Evolutionary conservation across 1,140 invertebrate species (phyloP), one percentile per base, ranked within the genome.

Genomic region (Luehdorfia chinensis): DNA sequence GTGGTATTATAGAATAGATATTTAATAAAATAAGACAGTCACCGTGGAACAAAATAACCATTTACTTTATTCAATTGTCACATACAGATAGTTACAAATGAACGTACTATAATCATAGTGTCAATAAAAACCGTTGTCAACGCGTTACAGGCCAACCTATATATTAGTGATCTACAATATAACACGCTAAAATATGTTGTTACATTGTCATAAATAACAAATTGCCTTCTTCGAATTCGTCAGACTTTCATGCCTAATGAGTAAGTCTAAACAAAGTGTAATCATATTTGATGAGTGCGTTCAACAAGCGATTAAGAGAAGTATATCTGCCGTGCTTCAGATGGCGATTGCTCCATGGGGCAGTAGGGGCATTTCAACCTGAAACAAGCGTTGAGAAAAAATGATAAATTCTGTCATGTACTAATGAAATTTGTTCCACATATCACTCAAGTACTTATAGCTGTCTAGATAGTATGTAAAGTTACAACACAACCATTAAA

Each of bases 281-380:
- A 37, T 15, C 1, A 45, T 1, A 32, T 5, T n/a, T 12, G 12
- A 44, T 27, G 8, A 43, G 37, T 47, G 47, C 21, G 2, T 39
- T 27, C 5, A 16, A 4, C 8, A 36, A 41, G 11, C 18, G 27
- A 58, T 70, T 61, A 84, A 47, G 80, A 98, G 90, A 99, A 98
- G 75, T 94, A 94, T 73, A 99, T 96, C 70, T 95, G 92, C 77
- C 94, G 91, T 11, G 97, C 97, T 77, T 99, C 97, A 46, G 93
- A 90, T 23, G 96, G 95, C 76, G 94, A 95, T 75, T 98, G 97
- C 87, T 99, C 97, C 68, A 98, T 92, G 3, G 98, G 98, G 72
- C 98, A 99, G 80, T 99, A 99, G 1, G 97, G 97, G 81, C 98
- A 99, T 89, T 99, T 99, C 66, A 99, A 91, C 78, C 95, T 97